Evolutionary conservation across 2,797 vertebrate species (phyloP).

Genomic region (Sebastes nivosus): DNA sequence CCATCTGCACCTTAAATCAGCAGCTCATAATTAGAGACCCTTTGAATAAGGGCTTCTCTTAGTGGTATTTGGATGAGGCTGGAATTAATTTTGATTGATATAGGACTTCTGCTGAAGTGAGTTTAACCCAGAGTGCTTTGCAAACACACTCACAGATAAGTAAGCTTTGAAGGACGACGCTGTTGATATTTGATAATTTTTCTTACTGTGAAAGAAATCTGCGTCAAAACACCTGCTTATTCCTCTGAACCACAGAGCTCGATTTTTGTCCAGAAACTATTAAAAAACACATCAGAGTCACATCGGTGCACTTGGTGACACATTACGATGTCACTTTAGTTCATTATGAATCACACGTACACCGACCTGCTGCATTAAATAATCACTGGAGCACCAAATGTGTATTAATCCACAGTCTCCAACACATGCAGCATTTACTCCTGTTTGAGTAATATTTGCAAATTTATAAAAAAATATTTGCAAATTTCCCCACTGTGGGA

Average conservation of each 20-base stretch:
- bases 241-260: not conserved
- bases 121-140: not conserved
- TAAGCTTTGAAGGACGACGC: not conserved
- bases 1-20: not conserved
- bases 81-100: not conserved
- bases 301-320: not conserved
- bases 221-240: too few species aligned
- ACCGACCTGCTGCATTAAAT: not conserved
- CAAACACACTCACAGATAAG: not conserved
- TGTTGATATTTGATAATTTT: not conserved
- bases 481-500: too few species aligned
- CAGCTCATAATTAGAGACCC: not conserved
- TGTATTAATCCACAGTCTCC: not conserved
- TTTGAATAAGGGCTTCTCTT: not conserved
- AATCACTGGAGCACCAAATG: not conserved
- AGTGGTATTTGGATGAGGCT: not conserved
- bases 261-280: not conserved
- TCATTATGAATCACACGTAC: not conserved
- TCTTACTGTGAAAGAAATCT: not conserved
- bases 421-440: not conserved
- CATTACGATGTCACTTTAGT: not conserved
- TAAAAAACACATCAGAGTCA: not conserved
- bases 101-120: not conserved
- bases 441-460: too few species aligned
- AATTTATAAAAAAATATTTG: too few species aligned